Conservation (phyloP, 1,140 invertebrate genomes). For the Nylanderia fulva region DNA sequence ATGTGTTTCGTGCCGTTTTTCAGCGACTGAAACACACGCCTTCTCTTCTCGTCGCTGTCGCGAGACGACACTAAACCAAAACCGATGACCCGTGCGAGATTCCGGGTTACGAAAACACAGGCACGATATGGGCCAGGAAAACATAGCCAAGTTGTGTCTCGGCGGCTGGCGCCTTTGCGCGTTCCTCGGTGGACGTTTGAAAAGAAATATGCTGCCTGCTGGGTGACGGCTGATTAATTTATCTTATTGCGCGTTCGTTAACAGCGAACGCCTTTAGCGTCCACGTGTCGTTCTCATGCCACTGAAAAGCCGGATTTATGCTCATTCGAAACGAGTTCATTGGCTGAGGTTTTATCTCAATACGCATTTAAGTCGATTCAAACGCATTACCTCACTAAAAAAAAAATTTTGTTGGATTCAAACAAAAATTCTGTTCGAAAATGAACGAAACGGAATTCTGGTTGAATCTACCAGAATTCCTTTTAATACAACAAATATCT, state of each 20-base stretch:
- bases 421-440: too few species aligned
- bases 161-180: constrained; percentile 57
- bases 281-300: constrained; percentile 37
- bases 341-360: background rate
- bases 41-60: constrained; percentile 19
- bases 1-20: constrained; percentile 56
- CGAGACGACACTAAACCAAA: constrained; percentile 57
- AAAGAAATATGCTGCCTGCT: constrained; percentile 60
- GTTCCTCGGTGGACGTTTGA: constrained; percentile 33
- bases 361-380: background rate
- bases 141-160: constrained; percentile 61
- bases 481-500: too few species aligned
- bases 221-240: constrained; percentile 57
- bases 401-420: too few species aligned
- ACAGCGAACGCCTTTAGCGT: constrained; percentile 41
- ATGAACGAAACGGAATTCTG: too few species aligned
- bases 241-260: constrained; percentile 52
- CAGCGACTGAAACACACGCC: constrained; percentile 54
- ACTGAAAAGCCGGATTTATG: constrained; percentile 31
- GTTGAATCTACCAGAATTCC: too few species aligned
- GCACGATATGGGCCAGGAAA: constrained; percentile 62
- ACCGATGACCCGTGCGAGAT: constrained; percentile 68
- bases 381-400: too few species aligned
- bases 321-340: constrained; percentile 11
- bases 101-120: constrained; percentile 71